Evolutionary conservation across 2,888 invertebrate species (phyloP).

Genomic region (Leptothorax acervorum): DNA sequence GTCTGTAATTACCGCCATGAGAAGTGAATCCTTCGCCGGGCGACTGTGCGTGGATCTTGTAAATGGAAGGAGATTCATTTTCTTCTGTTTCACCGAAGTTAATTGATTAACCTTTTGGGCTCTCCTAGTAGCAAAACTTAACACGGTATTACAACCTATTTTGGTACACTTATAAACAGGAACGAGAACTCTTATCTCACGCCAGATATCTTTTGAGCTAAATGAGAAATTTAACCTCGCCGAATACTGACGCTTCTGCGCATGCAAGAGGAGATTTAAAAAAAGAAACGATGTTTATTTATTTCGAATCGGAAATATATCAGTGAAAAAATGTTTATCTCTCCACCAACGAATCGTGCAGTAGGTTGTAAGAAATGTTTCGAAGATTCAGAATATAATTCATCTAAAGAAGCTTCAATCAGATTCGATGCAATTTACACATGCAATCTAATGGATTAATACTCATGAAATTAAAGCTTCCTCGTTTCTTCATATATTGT

Average conservation of each 20-base stretch:
- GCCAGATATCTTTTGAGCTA: not conserved
- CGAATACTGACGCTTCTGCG: not conserved
- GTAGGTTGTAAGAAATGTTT: not conserved
- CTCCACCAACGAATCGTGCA: not conserved
- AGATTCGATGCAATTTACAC: not conserved
- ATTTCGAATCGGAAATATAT: not conserved
- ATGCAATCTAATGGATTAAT: not conserved
- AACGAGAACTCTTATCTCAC: not conserved
- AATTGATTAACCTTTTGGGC: constrained; percentile 46
- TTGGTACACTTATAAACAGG: not conserved
- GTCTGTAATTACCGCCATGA: constrained; percentile 43
- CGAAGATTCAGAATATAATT: not conserved
- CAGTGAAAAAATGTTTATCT: not conserved
- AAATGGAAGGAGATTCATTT: constrained; percentile 46
- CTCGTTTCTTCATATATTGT: not conserved
- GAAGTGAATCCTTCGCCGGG: constrained; percentile 33
- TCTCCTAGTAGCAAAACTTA: constrained; percentile 43
- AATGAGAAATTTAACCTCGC: not conserved
- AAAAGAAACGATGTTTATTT: not conserved
- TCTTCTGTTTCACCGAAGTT: constrained; percentile 34
- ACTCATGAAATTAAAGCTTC: not conserved
- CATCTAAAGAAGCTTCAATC: not conserved
- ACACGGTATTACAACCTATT: constrained; percentile 36
- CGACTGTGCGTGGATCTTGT: constrained; percentile 18
- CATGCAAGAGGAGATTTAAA: not conserved